Base-by-base conservation (phyloP, 2,113 vertebrate genomes). In the Sebastes fasciatus region DNA sequence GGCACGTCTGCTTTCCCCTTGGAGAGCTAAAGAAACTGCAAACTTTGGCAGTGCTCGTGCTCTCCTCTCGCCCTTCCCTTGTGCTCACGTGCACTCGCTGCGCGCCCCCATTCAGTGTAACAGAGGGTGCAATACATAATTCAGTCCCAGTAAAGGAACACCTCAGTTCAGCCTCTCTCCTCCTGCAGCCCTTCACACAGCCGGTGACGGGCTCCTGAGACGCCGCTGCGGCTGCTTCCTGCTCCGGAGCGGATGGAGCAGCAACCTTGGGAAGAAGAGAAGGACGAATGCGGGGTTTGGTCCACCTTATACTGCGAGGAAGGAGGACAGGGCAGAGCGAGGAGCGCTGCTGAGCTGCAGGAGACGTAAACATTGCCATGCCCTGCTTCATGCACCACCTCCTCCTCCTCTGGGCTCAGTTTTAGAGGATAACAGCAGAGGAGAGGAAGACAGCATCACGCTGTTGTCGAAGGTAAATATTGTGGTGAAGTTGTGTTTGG, bases 341-440 rank as follows among this genome's bases (percentile, higher is more conserved):
- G 34, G 34, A 34, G 34, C 34, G 34, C 34, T 34, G 34, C 34
- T 34, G 34, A 34, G 34, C 34, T 34, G 2, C 80, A 17, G 57
- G 43, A 84, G 87, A 92, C 86, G 86, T 94, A 94, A 94, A 94
- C 92, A 93, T 82, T 85, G 86, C 78, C 90, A 90, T 93, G 92
- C 83, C 92, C 90, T 83, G 91, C 64, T 77, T 64, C 74, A 63
- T 67, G 82, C 89, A 74, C 60, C 74, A 62, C 75, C 14, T 73
- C 58, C 52, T 46, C 63, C 64, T 52, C 62, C 60, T 64, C 21
- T 4, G 74, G 45, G 72, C 62, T 64, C 8, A 14, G 43, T n/a
- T 69, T 11, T n/a, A 61, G 69, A 62, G 60, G 55, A 68, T 1
- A 49, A 19, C 51, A 34, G 46, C 17, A 14, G 26, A 60, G 26